phyloP scores from a whole-genome alignment of 2,113 vertebrate genomes.

The Leptodactylus fuscus region DNA sequence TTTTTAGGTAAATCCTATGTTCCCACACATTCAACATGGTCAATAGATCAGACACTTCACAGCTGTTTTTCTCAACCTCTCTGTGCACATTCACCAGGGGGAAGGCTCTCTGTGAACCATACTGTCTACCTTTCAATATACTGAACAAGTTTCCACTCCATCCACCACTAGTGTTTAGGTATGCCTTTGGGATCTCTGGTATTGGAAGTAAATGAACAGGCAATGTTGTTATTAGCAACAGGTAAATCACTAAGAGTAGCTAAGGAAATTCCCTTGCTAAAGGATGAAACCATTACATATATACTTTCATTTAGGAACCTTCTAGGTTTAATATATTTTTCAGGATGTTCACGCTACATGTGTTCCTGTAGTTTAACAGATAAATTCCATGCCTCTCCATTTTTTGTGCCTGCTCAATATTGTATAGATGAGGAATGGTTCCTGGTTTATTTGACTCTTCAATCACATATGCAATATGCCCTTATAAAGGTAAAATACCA shows the following conservation, averaged over 20 bases:
- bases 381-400: background rate
- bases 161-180: constrained; percentile 43
- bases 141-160: constrained; percentile 40
- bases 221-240: constrained; percentile 48
- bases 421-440: background rate
- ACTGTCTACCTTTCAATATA: constrained; percentile 52
- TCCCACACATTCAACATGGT: constrained; percentile 30
- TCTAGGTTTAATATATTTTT: background rate
- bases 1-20: constrained; percentile 8
- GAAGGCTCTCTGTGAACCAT: constrained; percentile 17
- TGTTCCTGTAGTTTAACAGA: background rate
- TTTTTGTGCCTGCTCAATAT: background rate
- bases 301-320: background rate
- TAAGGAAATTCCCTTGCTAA: constrained; percentile 46
- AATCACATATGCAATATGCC: background rate
- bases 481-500: no score
- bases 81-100: background rate
- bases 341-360: background rate
- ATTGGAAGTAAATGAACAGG: constrained; percentile 52
- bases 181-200: constrained; percentile 28
- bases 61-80: constrained; percentile 49
- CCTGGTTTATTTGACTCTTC: background rate
- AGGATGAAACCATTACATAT: background rate
- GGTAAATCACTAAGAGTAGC: constrained; percentile 42
- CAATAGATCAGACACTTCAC: constrained; percentile 42